phyloP scores from a whole-genome alignment of 1,140 invertebrate species.

The Ganaspis sp. region DNA sequence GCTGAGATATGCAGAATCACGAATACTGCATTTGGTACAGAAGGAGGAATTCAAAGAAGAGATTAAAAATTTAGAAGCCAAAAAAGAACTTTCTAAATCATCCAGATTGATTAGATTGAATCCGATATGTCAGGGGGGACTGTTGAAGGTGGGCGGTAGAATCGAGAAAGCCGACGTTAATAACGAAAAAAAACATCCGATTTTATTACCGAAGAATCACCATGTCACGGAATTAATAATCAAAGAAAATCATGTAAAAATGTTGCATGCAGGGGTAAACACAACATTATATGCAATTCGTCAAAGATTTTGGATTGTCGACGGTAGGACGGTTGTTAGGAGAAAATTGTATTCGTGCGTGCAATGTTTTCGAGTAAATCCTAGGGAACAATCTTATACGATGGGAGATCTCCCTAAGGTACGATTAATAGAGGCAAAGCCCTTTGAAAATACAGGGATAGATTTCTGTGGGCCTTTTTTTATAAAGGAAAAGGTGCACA shows the following conservation, averaged over 20 bases:
- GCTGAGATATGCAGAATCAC: too few species aligned
- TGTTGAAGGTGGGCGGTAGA: too few species aligned
- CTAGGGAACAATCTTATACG: conserved; percentile 20
- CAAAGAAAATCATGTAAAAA: not conserved
- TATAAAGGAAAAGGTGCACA: conserved; percentile 32
- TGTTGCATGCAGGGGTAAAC: not conserved
- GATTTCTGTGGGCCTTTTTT: conserved; percentile 36
- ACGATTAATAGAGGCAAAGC: not conserved
- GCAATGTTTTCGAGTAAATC: conserved; percentile 36
- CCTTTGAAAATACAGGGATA: conserved; percentile 37
- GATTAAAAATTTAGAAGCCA: too few species aligned
- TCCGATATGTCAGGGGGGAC: too few species aligned
- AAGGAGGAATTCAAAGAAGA: too few species aligned
- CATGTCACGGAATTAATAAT: not conserved
- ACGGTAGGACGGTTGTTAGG: conserved; percentile 40
- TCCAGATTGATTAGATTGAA: too few species aligned
- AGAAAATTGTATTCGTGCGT: conserved; percentile 38
- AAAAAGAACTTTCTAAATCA: too few species aligned
- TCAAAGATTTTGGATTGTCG: conserved; percentile 49
- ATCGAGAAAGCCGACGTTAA: too few species aligned
- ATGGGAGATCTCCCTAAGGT: conserved; percentile 39
- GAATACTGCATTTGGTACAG: too few species aligned
- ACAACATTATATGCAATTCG: conserved; percentile 30
- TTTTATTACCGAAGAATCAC: not conserved
- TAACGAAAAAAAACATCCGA: too few species aligned